Conservation (phyloP, 2,888 invertebrate genomes). For the Malachius bipustulatus region DNA sequence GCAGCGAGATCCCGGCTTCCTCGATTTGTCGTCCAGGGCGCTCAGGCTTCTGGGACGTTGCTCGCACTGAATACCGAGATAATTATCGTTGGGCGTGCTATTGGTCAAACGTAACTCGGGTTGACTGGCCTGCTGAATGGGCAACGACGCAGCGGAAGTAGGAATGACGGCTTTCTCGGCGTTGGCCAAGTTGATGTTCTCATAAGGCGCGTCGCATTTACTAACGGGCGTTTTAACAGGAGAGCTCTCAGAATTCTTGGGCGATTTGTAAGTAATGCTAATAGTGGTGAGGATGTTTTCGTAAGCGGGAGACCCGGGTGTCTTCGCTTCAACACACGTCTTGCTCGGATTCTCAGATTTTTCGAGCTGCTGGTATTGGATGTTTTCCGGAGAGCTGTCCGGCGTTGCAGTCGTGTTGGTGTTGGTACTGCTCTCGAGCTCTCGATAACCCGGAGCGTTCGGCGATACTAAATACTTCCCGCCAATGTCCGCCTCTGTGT, state of each 20-base stretch:
- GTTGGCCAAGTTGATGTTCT: conserved; percentile 44
- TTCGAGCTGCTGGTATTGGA: conserved; percentile 20
- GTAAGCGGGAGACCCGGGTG: conserved; percentile 38
- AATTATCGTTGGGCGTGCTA: background rate
- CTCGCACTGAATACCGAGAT: conserved; percentile 12
- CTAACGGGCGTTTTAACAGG: conserved; percentile 21
- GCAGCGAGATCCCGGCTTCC: conserved; percentile 23
- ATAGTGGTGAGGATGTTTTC: conserved; percentile 53
- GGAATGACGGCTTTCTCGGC: conserved; percentile 44
- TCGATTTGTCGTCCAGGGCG: conserved; percentile 28
- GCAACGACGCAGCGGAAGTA: conserved; percentile 43
- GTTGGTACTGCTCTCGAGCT: conserved; percentile 31
- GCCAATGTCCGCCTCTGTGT: conserved; percentile 31
- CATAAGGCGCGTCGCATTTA: conserved; percentile 42
- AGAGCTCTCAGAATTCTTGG: conserved; percentile 32
- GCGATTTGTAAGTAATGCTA: conserved; percentile 58
- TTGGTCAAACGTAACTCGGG: conserved; percentile 29
- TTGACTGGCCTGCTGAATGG: conserved; percentile 47
- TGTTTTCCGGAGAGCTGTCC: conserved; percentile 25
- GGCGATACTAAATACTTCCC: conserved; percentile 26
- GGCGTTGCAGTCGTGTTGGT: conserved; percentile 31
- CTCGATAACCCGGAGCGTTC: conserved; percentile 33
- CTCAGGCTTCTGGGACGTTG: conserved; percentile 33
- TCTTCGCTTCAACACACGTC: conserved; percentile 12
- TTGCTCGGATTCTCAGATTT: conserved; percentile 12